These are phyloP conservation scores for Ennomos erosarius DNA, from an alignment of 2,888 invertebrate species.

Conservation along the genomic window DNA sequence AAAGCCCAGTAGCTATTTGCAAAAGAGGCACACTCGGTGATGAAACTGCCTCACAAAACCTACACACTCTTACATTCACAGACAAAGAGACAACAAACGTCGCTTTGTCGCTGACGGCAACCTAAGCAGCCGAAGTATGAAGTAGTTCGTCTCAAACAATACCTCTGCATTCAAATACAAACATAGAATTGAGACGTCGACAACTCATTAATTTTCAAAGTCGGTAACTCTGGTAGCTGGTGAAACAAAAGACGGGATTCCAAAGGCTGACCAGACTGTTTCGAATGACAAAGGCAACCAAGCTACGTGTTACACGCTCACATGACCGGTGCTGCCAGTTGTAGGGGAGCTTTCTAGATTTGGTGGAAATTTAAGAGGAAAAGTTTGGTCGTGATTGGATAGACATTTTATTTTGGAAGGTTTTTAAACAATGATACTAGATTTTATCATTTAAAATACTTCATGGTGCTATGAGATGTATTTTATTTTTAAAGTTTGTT, in stretches of 20 bases:
- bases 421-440: too few species aligned
- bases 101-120: slow-evolving; percentile 41
- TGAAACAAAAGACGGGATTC: slow-evolving; percentile 47
- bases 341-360: neutral
- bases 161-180: slow-evolving; percentile 53
- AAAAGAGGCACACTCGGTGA: slow-evolving; percentile 35
- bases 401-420: too few species aligned
- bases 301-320: slow-evolving; percentile 71
- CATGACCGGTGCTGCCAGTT: slow-evolving; percentile 29
- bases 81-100: slow-evolving; percentile 39
- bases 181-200: slow-evolving; percentile 55
- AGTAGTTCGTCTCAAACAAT: slow-evolving; percentile 46
- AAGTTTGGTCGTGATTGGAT: neutral
- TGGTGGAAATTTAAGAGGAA: neutral
- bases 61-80: slow-evolving; percentile 27
- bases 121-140: slow-evolving; percentile 36
- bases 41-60: slow-evolving; percentile 38
- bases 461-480: too few species aligned
- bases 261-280: slow-evolving; percentile 56
- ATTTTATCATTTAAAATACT: too few species aligned
- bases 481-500: too few species aligned
- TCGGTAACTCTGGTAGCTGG: slow-evolving; percentile 63
- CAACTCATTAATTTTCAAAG: slow-evolving; percentile 80
- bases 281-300: slow-evolving; percentile 60
- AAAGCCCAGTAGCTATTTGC: slow-evolving; percentile 31